Evolutionary conservation across 1,140 invertebrate genomes (phyloP), one percentile per base, ranked within the genome.

Genomic region (Globodera ellingtonae): DNA sequence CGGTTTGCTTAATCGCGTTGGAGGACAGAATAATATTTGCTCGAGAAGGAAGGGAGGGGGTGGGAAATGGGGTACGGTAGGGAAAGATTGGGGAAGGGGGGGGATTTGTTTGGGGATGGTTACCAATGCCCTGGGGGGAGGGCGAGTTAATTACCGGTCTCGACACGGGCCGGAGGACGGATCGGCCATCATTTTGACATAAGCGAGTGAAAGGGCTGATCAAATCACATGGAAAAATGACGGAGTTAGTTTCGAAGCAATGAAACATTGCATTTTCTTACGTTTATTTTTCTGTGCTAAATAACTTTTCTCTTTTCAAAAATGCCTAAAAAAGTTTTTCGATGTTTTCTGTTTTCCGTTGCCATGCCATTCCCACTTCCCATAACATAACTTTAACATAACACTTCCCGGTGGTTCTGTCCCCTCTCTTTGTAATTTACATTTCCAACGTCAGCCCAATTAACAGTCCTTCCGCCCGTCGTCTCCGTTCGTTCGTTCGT

Each of bases 11-110:
- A 69, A 4, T 70, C 67, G 24, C 21, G 24, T 47, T 13, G 46
- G 67, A 10, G 24, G 13, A 70, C 56, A 62, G 50, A 62, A 70
- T 70, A 70, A 70, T 70, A 70, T 70, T 70, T 70, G n/a, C 46
- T 3, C 35, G n/a, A 69, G 67, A 70, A 10, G 18, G 56, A 62
- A 18, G 56, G 56, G 18, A 24, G 21, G 67, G 67, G 46, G 67
- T 4, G 67, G 67, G 56, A 62, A 62, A 70, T 35, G 35, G 21
- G 35, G 18, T 70, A 70, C 67, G 24, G 67, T 70, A 70, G 46
- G 24, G 24, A 35, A 35, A 35, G 35, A 35, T 35, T 35, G 46
- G 35, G 24, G 35, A 10, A 4, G 13, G 4, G 67, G 46, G 46
- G 2, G 67, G 67, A 70, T 70, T 35, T 35, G 13, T 18, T 44